Conservation (phyloP, 2,797 vertebrate genomes). For the Pseudocheirus occidentalis region DNA sequence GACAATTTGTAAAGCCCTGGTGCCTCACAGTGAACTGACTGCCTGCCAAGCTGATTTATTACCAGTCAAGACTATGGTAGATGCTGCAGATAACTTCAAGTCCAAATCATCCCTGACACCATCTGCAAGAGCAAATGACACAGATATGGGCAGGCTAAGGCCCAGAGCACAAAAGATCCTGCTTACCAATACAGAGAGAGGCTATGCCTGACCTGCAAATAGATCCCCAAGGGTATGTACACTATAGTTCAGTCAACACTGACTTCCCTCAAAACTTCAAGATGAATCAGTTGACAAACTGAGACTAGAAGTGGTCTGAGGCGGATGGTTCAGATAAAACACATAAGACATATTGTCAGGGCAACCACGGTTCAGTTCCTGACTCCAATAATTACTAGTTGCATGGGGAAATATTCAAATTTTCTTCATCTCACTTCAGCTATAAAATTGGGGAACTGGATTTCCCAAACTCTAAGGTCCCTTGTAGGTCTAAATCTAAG, state of each 20-base stretch:
- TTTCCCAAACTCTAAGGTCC: background rate
- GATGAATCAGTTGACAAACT: background rate
- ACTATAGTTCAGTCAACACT: background rate
- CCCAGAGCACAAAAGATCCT: accelerated
- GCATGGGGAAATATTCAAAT: background rate
- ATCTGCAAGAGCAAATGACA: background rate
- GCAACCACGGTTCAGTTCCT: background rate
- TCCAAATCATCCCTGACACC: background rate
- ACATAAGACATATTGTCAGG: background rate
- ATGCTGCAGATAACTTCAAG: constrained; percentile 2
- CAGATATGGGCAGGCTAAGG: background rate
- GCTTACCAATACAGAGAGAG: background rate
- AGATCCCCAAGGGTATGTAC: background rate
- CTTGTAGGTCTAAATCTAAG: background rate
- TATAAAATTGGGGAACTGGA: background rate
- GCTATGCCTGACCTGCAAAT: accelerated
- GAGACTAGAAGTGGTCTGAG: background rate
- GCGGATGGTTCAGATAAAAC: background rate
- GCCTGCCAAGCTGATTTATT: background rate
- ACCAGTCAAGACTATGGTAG: background rate
- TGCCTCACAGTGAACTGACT: no score
- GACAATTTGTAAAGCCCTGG: background rate
- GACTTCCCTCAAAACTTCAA: background rate
- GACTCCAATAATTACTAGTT: background rate
- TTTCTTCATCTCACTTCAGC: background rate